A percentile compares a stretch with the other conserved stretches of the same genome.
phyloP scores from a whole-genome alignment of 2,888 invertebrate species.

The Dolichomitus sp. region DNA sequence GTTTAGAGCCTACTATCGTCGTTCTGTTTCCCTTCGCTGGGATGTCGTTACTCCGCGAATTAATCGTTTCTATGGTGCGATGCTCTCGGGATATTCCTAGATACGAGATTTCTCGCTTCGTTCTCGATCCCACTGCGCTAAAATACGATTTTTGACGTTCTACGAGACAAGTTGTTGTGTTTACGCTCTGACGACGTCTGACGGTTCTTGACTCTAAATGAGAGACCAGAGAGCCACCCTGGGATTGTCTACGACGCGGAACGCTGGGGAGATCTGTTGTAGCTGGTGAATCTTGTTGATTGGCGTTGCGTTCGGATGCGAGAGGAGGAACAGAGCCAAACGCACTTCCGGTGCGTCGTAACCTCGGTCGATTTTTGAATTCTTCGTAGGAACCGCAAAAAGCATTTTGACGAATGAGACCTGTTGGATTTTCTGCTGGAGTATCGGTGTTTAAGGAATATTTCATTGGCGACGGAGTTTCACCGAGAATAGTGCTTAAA shows the following conservation, averaged over 20 bases:
- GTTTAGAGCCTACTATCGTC: conserved; percentile 68
- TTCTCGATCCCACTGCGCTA: conserved; percentile 40
- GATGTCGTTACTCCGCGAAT: conserved; percentile 11
- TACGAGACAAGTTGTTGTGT: conserved; percentile 42
- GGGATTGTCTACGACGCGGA: conserved; percentile 35
- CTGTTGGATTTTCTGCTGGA: conserved; percentile 8
- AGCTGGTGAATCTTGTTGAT: conserved; percentile 18
- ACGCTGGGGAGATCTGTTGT: conserved; percentile 1
- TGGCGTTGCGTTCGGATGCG: neutral
- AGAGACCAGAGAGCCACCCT: conserved; percentile 18
- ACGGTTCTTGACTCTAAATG: conserved; percentile 55
- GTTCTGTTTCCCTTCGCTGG: conserved; percentile 59
- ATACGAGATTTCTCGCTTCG: conserved; percentile 49
- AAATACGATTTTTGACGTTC: conserved; percentile 55
- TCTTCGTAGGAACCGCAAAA: conserved; percentile 71
- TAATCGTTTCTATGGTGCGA: conserved; percentile 32
- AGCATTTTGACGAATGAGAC: conserved; percentile 70
- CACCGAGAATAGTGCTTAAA: neutral
- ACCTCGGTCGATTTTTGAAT: conserved; percentile 60
- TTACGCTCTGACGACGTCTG: conserved; percentile 58
- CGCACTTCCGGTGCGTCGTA: conserved; percentile 34
- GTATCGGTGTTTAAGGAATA: conserved; percentile 4
- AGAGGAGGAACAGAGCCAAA: conserved; percentile 8
- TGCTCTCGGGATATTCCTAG: conserved; percentile 18
- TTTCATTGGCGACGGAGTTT: conserved; percentile 22